phyloP scores from a whole-genome alignment of 2,888 invertebrate species.

The Autographa gamma region DNA sequence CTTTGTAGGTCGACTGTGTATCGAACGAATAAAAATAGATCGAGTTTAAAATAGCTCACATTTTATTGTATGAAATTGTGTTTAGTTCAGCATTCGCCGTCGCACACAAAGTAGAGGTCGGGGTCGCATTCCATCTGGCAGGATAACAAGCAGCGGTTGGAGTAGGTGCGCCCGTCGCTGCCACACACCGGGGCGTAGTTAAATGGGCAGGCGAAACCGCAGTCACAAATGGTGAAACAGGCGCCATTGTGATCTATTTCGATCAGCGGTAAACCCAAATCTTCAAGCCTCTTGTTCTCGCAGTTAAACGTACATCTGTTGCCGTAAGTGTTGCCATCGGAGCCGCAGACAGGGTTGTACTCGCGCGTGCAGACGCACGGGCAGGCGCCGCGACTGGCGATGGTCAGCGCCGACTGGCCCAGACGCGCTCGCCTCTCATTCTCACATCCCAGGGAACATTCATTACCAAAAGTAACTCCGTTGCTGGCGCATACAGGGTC shows the following conservation, averaged over 20 bases:
- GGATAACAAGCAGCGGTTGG: constrained; percentile 62
- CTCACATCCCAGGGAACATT: constrained; percentile 61
- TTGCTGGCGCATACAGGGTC: constrained; percentile 67
- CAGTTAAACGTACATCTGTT: constrained; percentile 63
- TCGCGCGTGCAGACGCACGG: constrained; percentile 53
- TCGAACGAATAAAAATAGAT: constrained; percentile 22
- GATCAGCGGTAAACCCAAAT: constrained; percentile 22
- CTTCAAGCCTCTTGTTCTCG: constrained; percentile 51
- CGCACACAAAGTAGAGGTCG: constrained; percentile 13
- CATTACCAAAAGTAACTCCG: constrained; percentile 60
- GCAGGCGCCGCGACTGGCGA: constrained; percentile 54
- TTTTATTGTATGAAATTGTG: constrained; percentile 12
- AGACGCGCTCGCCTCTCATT: constrained; percentile 44
- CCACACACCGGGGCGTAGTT: constrained; percentile 63
- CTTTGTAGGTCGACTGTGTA: not conserved
- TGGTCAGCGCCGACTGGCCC: constrained; percentile 28
- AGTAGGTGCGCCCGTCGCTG: constrained; percentile 59
- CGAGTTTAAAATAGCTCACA: constrained; percentile 23
- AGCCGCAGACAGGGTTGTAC: constrained; percentile 62
- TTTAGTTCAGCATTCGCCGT: constrained; percentile 45
- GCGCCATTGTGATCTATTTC: constrained; percentile 15
- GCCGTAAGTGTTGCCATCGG: constrained; percentile 56
- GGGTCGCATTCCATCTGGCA: constrained; percentile 58
- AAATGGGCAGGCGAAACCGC: constrained; percentile 42
- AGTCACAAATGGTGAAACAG: constrained; percentile 16